phyloP scores from a whole-genome alignment of 2,888 invertebrate genomes.

The Acanthococcus lagerstroemiae region DNA sequence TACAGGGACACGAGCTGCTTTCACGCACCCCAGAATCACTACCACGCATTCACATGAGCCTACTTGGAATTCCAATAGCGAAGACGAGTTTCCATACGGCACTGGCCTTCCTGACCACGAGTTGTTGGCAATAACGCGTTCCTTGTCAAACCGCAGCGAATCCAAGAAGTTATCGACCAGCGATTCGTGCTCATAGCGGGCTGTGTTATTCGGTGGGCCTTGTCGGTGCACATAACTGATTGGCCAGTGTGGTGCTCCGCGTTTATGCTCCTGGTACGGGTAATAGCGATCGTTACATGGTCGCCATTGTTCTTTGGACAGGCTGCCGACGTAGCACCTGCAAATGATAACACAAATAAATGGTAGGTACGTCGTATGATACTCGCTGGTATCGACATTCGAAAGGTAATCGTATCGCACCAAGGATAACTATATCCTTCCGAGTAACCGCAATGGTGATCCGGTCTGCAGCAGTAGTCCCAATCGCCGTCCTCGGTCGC shows the following conservation, averaged over 20 bases:
- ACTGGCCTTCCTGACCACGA: not conserved
- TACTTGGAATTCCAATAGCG: slow-evolving; percentile 15
- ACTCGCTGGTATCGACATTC: not conserved
- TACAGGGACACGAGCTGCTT: no score
- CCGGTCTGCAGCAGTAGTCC: slow-evolving; percentile 79
- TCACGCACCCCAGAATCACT: no score
- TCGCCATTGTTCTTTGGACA: slow-evolving; percentile 66
- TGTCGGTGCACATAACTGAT: slow-evolving; percentile 71
- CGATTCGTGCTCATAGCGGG: slow-evolving; percentile 36
- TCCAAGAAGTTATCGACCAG: slow-evolving; percentile 37
- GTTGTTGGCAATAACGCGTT: not conserved
- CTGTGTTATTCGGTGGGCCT: slow-evolving; percentile 63
- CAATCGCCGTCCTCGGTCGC: slow-evolving; percentile 67
- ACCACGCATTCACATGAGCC: no score
- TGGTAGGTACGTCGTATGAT: not conserved
- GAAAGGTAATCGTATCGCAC: slow-evolving; percentile 43
- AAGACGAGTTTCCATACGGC: slow-evolving; percentile 1
- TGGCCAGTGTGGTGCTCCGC: slow-evolving; percentile 53
- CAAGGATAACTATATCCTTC: slow-evolving; percentile 72
- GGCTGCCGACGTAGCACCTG: slow-evolving; percentile 76
- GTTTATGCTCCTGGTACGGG: slow-evolving; percentile 39
- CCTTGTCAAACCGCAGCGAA: slow-evolving; percentile 32
- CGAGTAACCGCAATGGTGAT: slow-evolving; percentile 73
- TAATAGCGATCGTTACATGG: slow-evolving; percentile 76
- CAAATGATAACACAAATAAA: not conserved